Percentiles rank a stretch among this genome's conserved stretches.
Conservation (phyloP, 2,888 invertebrate genomes). For the Idaea dimidiata region DNA sequence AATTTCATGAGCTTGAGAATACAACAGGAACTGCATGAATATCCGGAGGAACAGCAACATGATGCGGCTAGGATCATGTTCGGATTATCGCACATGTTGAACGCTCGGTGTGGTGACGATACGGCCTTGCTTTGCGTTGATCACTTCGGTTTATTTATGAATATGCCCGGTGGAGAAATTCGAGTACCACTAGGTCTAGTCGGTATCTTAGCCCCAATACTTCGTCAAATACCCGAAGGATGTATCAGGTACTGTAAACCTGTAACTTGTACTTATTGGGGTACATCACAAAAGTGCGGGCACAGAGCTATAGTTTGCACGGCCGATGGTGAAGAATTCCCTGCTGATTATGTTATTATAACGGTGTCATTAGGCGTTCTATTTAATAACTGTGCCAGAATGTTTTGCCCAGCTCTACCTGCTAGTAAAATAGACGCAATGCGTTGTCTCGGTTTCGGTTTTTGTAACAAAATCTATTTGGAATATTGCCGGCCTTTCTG, state of each 20-base stretch:
- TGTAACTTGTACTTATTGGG: conserved; percentile 86
- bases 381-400: conserved; percentile 80
- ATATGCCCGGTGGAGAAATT: conserved; percentile 81
- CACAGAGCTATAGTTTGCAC: conserved; percentile 82
- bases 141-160: conserved; percentile 67
- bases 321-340: conserved; percentile 84
- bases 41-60: conserved; percentile 84
- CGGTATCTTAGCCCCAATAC: conserved; percentile 83
- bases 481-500: conserved; percentile 88
- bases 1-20: conserved; percentile 84
- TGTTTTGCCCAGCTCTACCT: conserved; percentile 88
- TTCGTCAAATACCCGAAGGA: conserved; percentile 83
- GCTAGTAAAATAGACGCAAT: conserved; percentile 86
- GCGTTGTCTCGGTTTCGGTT: conserved; percentile 84
- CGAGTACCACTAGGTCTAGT: conserved; percentile 83
- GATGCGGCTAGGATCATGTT: conserved; percentile 85
- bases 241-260: conserved; percentile 84
- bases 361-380: conserved; percentile 90
- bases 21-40: conserved; percentile 84
- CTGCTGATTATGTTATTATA: conserved; percentile 89
- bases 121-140: conserved; percentile 64
- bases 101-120: conserved; percentile 84
- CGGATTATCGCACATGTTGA: conserved; percentile 82
- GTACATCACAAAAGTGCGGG: conserved; percentile 74
- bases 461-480: conserved; percentile 88